Evolutionary conservation across 2,888 invertebrate species (phyloP).

Genomic region (Furcula furcula): DNA sequence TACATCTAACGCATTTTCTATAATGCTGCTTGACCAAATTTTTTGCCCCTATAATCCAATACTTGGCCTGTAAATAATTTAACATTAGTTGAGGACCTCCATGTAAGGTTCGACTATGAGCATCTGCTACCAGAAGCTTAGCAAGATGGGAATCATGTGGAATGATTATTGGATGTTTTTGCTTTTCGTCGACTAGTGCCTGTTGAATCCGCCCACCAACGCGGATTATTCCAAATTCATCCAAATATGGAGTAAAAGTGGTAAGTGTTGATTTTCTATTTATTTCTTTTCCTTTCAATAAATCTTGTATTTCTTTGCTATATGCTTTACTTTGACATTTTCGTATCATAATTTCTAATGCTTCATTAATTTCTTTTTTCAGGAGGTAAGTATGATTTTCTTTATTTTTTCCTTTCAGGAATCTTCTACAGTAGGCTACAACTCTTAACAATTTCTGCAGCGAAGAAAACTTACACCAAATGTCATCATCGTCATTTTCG

Average conservation of each 20-base stretch:
- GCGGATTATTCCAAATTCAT: conserved; percentile 1
- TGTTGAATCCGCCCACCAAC: conserved; percentile 13
- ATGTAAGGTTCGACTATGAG: conserved; percentile 20
- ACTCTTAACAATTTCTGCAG: conserved; percentile 1
- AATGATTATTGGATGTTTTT: conserved; percentile 19
- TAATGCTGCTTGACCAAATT: conserved; percentile 4
- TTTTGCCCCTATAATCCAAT: conserved; percentile 17
- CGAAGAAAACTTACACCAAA: conserved; percentile 2
- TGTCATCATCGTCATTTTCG: neutral
- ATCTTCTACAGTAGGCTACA: conserved; percentile 4
- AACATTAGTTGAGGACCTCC: conserved; percentile 19
- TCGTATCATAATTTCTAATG: neutral
- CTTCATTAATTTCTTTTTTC: conserved; percentile 1
- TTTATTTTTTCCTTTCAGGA: neutral
- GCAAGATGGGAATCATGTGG: conserved; percentile 8
- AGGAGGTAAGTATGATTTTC: neutral
- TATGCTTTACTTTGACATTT: neutral
- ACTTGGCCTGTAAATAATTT: conserved; percentile 16
- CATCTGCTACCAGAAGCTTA: conserved; percentile 15
- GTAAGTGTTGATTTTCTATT: neutral
- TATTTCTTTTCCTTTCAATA: neutral
- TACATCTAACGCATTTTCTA: conserved; percentile 15
- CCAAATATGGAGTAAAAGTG: conserved; percentile 2
- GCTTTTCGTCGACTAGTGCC: conserved; percentile 2
- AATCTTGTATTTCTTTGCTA: neutral